A percentile compares a stretch with the other conserved stretches of the same genome.
These are phyloP conservation scores for Peromyscus leucopus DNA, from an alignment of 2,113 vertebrate species.

Conservation along the genomic window DNA sequence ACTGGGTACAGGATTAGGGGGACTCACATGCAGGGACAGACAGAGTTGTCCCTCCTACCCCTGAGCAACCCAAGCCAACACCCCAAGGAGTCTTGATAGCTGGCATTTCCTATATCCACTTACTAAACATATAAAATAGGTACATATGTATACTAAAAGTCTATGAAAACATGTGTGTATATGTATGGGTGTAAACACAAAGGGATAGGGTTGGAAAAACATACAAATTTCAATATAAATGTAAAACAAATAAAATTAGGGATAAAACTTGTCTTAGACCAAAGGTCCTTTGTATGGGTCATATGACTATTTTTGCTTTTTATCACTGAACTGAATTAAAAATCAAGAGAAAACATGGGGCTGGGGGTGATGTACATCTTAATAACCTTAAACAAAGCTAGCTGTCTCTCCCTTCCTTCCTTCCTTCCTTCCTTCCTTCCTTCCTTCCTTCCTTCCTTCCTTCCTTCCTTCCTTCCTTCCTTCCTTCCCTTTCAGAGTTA, in stretches of 20 bases:
- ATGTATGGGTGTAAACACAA: not conserved
- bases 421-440: not conserved
- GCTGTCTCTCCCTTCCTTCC: not conserved
- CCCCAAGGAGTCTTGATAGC: not conserved
- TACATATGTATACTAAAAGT: not conserved
- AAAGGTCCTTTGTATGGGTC: not conserved
- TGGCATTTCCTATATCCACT: not conserved
- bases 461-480: too few relatives aligned
- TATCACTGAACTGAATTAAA: not conserved
- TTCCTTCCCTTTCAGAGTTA: not conserved
- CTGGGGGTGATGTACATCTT: not conserved
- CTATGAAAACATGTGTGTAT: not conserved
- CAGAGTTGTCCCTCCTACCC: not conserved
- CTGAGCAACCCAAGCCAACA: not conserved
- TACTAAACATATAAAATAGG: not conserved
- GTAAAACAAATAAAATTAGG: not conserved
- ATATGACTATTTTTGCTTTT: not conserved
- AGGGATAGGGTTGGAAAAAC: not conserved
- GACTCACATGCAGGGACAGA: not conserved
- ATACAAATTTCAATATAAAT: not conserved
- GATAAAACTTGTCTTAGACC: not conserved
- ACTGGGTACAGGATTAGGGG: not conserved
- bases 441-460: too few relatives aligned
- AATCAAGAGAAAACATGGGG: not conserved
- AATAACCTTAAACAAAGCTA: not conserved